Conservation (phyloP, 2,888 invertebrate genomes). For the Idaea dimidiata region DNA sequence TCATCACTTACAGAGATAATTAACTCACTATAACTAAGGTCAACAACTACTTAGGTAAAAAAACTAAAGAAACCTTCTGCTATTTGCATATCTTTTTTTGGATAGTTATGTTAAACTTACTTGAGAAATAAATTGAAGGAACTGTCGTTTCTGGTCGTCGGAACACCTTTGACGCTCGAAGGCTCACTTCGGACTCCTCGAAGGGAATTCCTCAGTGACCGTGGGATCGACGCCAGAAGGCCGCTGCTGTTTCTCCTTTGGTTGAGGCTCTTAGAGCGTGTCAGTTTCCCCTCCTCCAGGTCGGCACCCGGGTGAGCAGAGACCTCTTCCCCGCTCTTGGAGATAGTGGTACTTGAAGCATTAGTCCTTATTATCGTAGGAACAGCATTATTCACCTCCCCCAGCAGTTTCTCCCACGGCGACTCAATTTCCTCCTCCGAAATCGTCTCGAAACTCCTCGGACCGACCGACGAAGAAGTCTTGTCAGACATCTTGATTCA, state of each 20-base stretch:
- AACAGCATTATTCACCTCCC: slow-evolving; percentile 66
- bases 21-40: too few species aligned
- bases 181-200: slow-evolving; percentile 76
- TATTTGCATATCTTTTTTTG: not conserved
- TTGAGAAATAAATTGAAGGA: slow-evolving; percentile 75
- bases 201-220: slow-evolving; percentile 74
- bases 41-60: too few species aligned
- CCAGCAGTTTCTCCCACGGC: slow-evolving; percentile 76
- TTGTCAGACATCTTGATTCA: slow-evolving; percentile 71
- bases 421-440: slow-evolving; percentile 74
- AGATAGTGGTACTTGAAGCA: slow-evolving; percentile 67
- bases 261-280: slow-evolving; percentile 73
- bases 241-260: slow-evolving; percentile 76
- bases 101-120: slow-evolving; percentile 55
- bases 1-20: too few species aligned
- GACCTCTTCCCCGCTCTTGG: slow-evolving; percentile 55
- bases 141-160: slow-evolving; percentile 74
- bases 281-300: slow-evolving; percentile 65
- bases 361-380: slow-evolving; percentile 74
- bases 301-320: slow-evolving; percentile 55
- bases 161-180: slow-evolving; percentile 73
- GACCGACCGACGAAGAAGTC: slow-evolving; percentile 73
- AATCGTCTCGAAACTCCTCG: slow-evolving; percentile 77
- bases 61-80: not conserved
- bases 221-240: slow-evolving; percentile 76